Evolutionary conservation across 2,888 invertebrate genomes (phyloP).

Genomic region (Lasiommata megera): DNA sequence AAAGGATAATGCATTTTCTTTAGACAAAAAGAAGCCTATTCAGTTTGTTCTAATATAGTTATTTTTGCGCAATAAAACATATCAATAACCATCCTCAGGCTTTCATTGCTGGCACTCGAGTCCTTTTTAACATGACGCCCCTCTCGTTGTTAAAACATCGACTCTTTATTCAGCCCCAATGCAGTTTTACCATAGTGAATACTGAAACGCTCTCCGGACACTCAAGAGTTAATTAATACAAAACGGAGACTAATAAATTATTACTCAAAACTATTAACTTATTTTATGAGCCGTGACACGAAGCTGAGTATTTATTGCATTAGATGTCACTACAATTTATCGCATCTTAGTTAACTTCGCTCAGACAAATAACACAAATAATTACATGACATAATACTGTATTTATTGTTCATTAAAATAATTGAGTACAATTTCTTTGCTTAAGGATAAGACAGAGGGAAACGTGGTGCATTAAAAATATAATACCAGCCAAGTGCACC

Average conservation of each 20-base stretch:
- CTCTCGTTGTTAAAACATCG: too few species aligned
- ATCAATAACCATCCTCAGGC: too few species aligned
- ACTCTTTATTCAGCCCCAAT: too few species aligned
- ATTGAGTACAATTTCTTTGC: not conserved
- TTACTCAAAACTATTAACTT: slow-evolving; percentile 21
- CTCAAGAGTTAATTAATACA: slow-evolving; percentile 1
- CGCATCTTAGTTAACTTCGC: slow-evolving; percentile 9
- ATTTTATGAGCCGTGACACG: slow-evolving; percentile 23
- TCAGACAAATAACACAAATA: not conserved
- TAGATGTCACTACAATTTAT: slow-evolving; percentile 19
- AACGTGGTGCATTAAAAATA: not conserved
- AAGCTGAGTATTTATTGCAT: slow-evolving; percentile 22
- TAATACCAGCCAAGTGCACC: too few species aligned
- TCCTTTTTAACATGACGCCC: too few species aligned
- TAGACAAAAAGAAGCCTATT: too few species aligned
- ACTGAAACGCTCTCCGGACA: not conserved
- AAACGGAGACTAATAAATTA: slow-evolving; percentile 17
- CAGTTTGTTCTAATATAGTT: too few species aligned
- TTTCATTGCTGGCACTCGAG: too few species aligned
- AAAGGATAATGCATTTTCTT: too few species aligned
- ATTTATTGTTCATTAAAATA: not conserved
- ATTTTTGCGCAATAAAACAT: too few species aligned
- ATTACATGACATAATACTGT: too few species aligned
- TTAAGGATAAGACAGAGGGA: not conserved
- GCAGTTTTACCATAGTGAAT: too few species aligned